Evolutionary conservation across 2,797 vertebrate genomes (phyloP), one percentile per base, ranked within the genome.

Genomic region (Buphagus erythrorhynchus): DNA sequence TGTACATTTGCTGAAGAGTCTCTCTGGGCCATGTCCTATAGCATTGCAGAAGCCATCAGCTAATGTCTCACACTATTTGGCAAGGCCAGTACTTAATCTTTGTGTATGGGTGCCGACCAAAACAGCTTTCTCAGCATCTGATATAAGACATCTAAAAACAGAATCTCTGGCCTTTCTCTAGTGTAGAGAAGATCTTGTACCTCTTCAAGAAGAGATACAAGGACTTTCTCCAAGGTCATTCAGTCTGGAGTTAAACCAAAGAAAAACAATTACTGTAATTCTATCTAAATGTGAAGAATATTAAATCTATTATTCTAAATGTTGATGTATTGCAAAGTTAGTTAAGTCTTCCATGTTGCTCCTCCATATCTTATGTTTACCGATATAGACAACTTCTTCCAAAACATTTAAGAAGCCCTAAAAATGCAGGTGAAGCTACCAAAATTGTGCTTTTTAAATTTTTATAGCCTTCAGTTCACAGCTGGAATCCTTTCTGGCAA

Each of bases 101-200:
- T 65, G 22, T 45, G 69, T 38, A 61, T 14, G 5, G 9, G 4
- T 26, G 36, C 24, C 45, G 48, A 46, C 20, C 29, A 75, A 81
- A 65, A 7, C 17, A 75, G 14, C 6, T 55, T 92, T 79, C 18
- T 77, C 33, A 72, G 49, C 26, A 77, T 36, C 46, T 66, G 48
- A 68, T 4, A 2, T 28, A 69, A 73, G 18, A 77, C 7, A 29
- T 45, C 29, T 31, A 15, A 33, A 73, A 86, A 35, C 3, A 31
- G 10, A 86, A 40, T 40, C 40, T 40, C 40, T 40, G 40, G 40
- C 40, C 40, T 40, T 83, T 76, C 12, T 73, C 22, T 52, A 52
- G 12, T 6, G 1, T 13, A 31, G 26, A 49, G 10, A 20, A 79
- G 35, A 73, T 14, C 0, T 0, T 10, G 5, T 67, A 43, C 43